A percentile compares a stretch with the other conserved stretches of the same genome.
These are phyloP conservation scores for Scleropages formosus DNA, from an alignment of 2,797 vertebrate species.

Conservation along the genomic window DNA sequence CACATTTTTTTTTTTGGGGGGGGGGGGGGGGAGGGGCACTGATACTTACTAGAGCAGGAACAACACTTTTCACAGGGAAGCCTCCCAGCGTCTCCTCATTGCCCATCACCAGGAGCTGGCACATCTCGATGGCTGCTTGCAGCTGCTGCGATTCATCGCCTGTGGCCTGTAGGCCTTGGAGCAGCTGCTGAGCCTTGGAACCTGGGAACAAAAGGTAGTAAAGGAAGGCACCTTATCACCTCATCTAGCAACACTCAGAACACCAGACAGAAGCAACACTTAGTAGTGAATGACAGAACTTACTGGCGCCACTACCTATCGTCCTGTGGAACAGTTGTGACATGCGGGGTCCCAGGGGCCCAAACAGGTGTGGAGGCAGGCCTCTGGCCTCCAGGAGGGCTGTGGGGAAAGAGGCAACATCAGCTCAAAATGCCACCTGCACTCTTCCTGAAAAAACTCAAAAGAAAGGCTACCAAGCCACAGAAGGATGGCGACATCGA, in stretches of 20 bases:
- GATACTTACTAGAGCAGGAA: constrained; percentile 88
- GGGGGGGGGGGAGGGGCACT: too few species aligned
- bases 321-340: constrained; percentile 99
- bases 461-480: background rate
- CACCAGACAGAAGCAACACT: background rate
- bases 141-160: constrained; percentile 96
- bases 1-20: background rate
- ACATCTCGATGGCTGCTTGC: constrained; percentile 98
- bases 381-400: constrained; percentile 95
- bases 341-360: constrained; percentile 96
- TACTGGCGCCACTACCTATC: constrained; percentile 98
- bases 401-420: constrained; percentile 49
- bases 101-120: constrained; percentile 97
- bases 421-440: background rate
- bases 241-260: background rate
- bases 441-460: background rate
- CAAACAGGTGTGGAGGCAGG: constrained; percentile 97
- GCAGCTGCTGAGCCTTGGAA: constrained; percentile 97
- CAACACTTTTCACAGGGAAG: constrained; percentile 97
- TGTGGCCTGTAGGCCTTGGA: constrained; percentile 96
- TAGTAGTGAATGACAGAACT: constrained; percentile 54
- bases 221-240: background rate
- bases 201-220: constrained; percentile 63
- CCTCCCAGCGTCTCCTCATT: constrained; percentile 98
- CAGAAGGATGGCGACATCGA: background rate